Evolutionary conservation across 2,888 invertebrate species (phyloP).

Genomic region (Dendrolimus pini): DNA sequence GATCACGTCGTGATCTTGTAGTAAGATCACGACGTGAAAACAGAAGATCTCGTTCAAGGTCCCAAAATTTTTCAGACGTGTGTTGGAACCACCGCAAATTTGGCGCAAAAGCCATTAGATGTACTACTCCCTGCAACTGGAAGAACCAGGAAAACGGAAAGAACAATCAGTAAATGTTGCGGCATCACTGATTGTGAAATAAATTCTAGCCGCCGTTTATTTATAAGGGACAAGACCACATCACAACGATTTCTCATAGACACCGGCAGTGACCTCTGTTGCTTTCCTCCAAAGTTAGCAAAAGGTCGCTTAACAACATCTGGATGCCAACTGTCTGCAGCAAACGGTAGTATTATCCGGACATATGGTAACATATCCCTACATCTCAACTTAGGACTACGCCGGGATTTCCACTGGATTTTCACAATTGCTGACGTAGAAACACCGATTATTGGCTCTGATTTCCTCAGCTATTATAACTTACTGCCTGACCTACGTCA

Average conservation of each 20-base stretch:
- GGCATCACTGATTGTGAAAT: slow-evolving; percentile 5
- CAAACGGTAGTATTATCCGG: slow-evolving; percentile 6
- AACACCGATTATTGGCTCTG: slow-evolving; percentile 7
- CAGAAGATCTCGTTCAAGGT: no score
- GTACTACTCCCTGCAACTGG: slow-evolving; percentile 1
- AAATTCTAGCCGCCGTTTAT: slow-evolving; percentile 7
- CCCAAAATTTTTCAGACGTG: no score
- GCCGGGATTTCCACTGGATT: slow-evolving; percentile 3
- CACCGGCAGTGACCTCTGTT: slow-evolving; percentile 7
- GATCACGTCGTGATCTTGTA: no score
- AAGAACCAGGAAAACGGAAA: slow-evolving; percentile 1
- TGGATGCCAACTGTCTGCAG: slow-evolving; percentile 8
- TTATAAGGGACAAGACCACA: slow-evolving; percentile 6
- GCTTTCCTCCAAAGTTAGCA: not conserved
- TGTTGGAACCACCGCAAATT: slow-evolving; percentile 1
- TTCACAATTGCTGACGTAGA: slow-evolving; percentile 6
- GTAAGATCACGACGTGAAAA: no score
- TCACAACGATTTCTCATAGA: slow-evolving; percentile 7
- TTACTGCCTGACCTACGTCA: slow-evolving; percentile 2
- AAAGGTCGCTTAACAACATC: not conserved
- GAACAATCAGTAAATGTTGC: not conserved
- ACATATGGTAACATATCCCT: slow-evolving; percentile 7
- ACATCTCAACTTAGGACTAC: slow-evolving; percentile 4
- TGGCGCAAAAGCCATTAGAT: not conserved
- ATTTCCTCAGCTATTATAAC: slow-evolving; percentile 5